Evolutionary conservation across 2,113 vertebrate genomes (phyloP).

Genomic region (Ploceus nigricollis): DNA sequence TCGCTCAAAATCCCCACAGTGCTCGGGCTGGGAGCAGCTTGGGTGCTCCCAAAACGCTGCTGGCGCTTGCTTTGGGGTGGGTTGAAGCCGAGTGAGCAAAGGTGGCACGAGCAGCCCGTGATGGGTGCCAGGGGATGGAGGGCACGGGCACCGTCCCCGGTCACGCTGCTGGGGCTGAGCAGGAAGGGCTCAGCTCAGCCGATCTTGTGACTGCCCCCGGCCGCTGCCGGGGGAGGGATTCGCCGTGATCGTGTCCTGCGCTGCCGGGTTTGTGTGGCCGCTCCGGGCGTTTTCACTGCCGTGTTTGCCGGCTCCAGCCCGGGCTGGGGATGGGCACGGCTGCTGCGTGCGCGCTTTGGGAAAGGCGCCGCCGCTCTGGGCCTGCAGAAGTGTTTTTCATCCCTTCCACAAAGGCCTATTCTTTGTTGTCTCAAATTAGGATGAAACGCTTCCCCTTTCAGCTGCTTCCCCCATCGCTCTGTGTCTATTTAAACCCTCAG

Average conservation of each 20-base stretch:
- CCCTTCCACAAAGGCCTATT: conserved; percentile 11
- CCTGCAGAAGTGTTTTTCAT: not conserved
- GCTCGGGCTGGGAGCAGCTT: not conserved
- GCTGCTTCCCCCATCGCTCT: not conserved
- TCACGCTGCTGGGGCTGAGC: not conserved
- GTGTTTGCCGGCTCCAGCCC: fast-evolving
- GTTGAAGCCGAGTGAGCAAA: not conserved
- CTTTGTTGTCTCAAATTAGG: conserved; percentile 31
- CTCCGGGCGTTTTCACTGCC: not conserved
- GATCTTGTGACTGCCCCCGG: not conserved
- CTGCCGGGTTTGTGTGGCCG: not conserved
- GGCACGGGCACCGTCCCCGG: fast-evolving
- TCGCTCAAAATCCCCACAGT: fast-evolving
- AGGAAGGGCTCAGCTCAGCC: not conserved
- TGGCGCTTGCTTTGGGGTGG: not conserved
- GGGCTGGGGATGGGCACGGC: fast-evolving
- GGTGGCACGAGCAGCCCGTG: not conserved
- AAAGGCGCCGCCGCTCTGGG: not conserved
- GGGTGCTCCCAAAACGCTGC: not conserved
- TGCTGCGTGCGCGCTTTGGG: not conserved
- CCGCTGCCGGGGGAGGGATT: not conserved
- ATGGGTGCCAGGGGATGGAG: not conserved
- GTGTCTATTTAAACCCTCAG: conserved; percentile 32
- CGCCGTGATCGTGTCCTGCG: fast-evolving
- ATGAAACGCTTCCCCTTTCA: conserved; percentile 37